phyloP scores from a whole-genome alignment of 2,888 invertebrate genomes.

The Ennomos quercinarius region DNA sequence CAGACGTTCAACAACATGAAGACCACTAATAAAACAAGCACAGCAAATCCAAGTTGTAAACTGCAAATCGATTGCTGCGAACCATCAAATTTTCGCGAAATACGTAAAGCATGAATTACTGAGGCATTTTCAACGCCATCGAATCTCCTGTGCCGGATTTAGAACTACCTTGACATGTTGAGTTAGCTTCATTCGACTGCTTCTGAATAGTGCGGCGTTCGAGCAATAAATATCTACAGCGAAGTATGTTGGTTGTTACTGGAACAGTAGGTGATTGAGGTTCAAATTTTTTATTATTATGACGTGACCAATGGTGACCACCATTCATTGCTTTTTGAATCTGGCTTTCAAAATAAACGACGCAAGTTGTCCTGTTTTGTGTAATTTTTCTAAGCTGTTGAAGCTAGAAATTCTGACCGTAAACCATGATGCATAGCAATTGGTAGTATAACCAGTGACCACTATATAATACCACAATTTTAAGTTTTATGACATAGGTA shows the following conservation, averaged over 20 bases:
- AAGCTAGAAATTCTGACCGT: no score
- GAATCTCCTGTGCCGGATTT: conserved; percentile 51
- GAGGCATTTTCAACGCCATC: conserved; percentile 33
- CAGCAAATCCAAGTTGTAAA: conserved; percentile 11
- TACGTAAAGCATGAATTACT: conserved; percentile 35
- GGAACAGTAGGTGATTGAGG: no score
- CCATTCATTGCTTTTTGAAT: no score
- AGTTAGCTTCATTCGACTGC: conserved; percentile 36
- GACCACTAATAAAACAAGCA: background rate
- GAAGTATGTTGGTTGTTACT: conserved; percentile 20
- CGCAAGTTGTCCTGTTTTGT: no score
- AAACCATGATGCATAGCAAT: no score
- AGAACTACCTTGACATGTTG: conserved; percentile 73
- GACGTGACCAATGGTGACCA: no score
- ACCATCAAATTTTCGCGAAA: conserved; percentile 26
- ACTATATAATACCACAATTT: no score
- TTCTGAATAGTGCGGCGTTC: conserved; percentile 29
- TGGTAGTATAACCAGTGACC: no score
- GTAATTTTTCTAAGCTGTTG: no score
- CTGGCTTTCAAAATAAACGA: no score
- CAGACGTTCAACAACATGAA: background rate
- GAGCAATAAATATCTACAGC: conserved; percentile 34
- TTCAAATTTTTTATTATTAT: no score
- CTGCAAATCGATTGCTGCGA: conserved; percentile 12
- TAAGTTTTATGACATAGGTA: no score